phyloP scores from a whole-genome alignment of 2,888 invertebrate species.

The Odontothrips loti region DNA sequence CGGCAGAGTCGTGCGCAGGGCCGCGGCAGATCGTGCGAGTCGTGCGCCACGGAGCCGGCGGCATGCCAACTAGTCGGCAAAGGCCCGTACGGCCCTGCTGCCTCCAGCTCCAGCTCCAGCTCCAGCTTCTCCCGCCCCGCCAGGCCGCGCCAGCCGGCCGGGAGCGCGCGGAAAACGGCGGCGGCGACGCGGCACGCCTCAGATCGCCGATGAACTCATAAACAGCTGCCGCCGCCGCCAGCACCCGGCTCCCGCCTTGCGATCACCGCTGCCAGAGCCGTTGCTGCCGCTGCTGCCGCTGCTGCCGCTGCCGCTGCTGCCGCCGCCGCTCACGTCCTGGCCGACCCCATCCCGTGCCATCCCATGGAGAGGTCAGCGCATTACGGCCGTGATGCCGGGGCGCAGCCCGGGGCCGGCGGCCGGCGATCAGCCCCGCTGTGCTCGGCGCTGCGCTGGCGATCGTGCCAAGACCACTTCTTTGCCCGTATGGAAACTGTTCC shows the following conservation, averaged over 20 bases:
- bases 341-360: neutral
- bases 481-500: too few relatives aligned
- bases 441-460: neutral
- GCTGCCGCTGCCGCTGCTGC: neutral
- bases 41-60: slow-evolving; percentile 19
- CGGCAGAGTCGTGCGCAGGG: neutral
- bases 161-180: neutral
- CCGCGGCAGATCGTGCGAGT: neutral
- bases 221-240: neutral
- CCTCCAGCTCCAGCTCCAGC: too few relatives aligned
- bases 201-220: slow-evolving; percentile 24
- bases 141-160: neutral
- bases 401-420: too few relatives aligned
- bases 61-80: slow-evolving; percentile 21
- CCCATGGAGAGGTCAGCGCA: neutral
- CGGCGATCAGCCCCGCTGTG: neutral
- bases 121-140: too few relatives aligned
- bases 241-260: too few relatives aligned
- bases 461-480: too few relatives aligned
- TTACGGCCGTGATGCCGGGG: too few relatives aligned
- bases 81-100: neutral
- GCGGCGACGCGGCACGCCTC: slow-evolving; percentile 5
- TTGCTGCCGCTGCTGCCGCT: neutral
- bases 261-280: too few relatives aligned
- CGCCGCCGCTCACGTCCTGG: neutral